phyloP scores from a whole-genome alignment of 2,797 vertebrate genomes.

The Enteromius unitaeniatus region DNA sequence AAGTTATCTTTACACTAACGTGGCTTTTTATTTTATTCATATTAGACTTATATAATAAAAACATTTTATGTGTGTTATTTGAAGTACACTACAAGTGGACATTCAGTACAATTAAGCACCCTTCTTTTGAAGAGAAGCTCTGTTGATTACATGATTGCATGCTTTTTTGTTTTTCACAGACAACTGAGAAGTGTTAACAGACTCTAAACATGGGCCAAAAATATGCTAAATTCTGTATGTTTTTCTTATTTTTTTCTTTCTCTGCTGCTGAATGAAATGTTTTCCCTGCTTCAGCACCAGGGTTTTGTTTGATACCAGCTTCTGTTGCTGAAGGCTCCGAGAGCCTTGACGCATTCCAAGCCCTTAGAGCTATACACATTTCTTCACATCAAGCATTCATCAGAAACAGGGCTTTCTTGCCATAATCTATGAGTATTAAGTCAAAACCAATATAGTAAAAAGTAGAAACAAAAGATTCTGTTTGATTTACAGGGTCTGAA shows the following conservation, averaged over 20 bases:
- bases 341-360: background rate
- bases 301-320: conserved; percentile 8
- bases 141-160: too few species aligned
- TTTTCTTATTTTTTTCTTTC: too few species aligned
- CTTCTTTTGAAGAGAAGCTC: too few species aligned
- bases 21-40: too few species aligned
- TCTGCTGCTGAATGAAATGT: background rate
- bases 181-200: background rate
- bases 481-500: background rate
- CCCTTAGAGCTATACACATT: conserved; percentile 10
- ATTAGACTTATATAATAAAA: too few species aligned
- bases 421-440: conserved; percentile 19
- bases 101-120: too few species aligned
- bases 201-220: background rate
- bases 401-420: background rate
- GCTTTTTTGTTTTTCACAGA: background rate
- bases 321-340: background rate
- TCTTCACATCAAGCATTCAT: conserved; percentile 15
- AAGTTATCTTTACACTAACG: too few species aligned
- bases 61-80: too few species aligned
- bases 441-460: conserved; percentile 17
- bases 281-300: conserved; percentile 3
- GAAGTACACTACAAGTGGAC: too few species aligned
- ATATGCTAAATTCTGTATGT: background rate
- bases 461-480: conserved; percentile 10